These are phyloP conservation scores for Hypselothyrea guttata DNA, from an alignment of 2,888 invertebrate species.

Conservation along the genomic window DNA sequence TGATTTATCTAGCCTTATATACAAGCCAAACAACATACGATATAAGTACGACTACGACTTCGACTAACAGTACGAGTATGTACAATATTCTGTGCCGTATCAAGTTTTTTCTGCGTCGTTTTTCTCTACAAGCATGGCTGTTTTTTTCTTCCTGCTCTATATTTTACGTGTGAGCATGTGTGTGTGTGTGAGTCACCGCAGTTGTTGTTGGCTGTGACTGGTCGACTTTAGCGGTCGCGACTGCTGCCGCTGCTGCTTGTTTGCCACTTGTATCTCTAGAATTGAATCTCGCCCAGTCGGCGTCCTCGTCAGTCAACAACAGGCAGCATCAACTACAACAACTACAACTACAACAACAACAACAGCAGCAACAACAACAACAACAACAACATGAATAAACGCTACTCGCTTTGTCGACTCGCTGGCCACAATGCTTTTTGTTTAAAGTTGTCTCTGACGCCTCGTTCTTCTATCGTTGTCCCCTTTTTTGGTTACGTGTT, in stretches of 20 bases:
- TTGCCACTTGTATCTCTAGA: slow-evolving; percentile 74
- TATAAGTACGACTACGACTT: slow-evolving; percentile 21
- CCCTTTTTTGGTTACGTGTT: slow-evolving; percentile 58
- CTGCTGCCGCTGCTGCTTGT: slow-evolving; percentile 41
- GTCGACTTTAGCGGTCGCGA: slow-evolving; percentile 52
- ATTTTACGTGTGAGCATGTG: slow-evolving; percentile 15
- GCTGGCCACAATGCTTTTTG: slow-evolving; percentile 66
- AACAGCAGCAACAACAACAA: slow-evolving; percentile 9
- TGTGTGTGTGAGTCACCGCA: slow-evolving; percentile 60
- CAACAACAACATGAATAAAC: slow-evolving; percentile 6
- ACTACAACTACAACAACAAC: slow-evolving; percentile 11
- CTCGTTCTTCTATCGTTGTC: slow-evolving; percentile 12
- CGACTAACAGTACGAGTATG: slow-evolving; percentile 30
- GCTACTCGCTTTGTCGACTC: slow-evolving; percentile 53
- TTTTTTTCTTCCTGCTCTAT: slow-evolving; percentile 18
- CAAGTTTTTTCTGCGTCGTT: slow-evolving; percentile 26
- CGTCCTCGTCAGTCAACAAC: slow-evolving; percentile 59
- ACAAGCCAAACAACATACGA: slow-evolving; percentile 58
- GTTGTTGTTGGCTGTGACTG: slow-evolving; percentile 45
- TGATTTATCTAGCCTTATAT: slow-evolving; percentile 77
- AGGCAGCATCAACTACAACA: slow-evolving; percentile 18
- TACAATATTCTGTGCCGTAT: slow-evolving; percentile 47
- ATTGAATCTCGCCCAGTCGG: slow-evolving; percentile 72
- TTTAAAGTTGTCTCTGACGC: slow-evolving; percentile 51
- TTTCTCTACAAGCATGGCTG: not conserved